Evolutionary conservation across 64 coral and sea anemone genomes (phyloP), one percentile per base, ranked within the genome.

Genomic region (Porites lutea): DNA sequence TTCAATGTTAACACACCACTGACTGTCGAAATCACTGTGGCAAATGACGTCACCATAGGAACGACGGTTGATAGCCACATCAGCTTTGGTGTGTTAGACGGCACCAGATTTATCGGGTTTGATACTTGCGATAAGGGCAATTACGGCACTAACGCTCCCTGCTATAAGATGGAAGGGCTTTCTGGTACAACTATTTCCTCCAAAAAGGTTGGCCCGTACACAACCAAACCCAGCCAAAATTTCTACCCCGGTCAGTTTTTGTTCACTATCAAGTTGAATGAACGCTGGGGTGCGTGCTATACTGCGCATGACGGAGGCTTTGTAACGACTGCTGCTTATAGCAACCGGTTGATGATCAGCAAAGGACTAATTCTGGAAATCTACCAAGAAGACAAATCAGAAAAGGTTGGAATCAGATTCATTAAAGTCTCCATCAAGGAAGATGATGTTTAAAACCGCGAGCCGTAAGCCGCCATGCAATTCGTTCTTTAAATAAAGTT

Each of bases 221-320:
- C 48, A 4, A 0, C 7, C 16, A 53, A 16, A 37, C 13, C 65
- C 47, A 15, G 64, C 53, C 16, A 71, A 3, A 45, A 4, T 6
- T 55, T 68, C 6, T 92, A 37, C 22, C 71, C 90, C 7, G 82
- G 82, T 23, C 58, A 92, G 58, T 79, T 81, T 12, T 69, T 86
- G 5, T 84, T 92, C 80, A 92, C 81, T 48, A 44, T 92, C 20
- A 92, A 92, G 44, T 76, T 81, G 66, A 27, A 37, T 77, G 82
- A 86, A 13, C 81, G 83, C 49, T 92, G 72, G 90, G 90, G 90
- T 2, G 60, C 57, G 22, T 91, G 89, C 48, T 91, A 83, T 69
- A 91, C 89, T 22, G 52, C 79, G 12, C 89, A 81, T 20, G 44
- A 90, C 66, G 79, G 79, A 37, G 89, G 89, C 13, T 90, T 51